phyloP scores from a whole-genome alignment of 2,888 invertebrate genomes.

The Tipula unca region DNA sequence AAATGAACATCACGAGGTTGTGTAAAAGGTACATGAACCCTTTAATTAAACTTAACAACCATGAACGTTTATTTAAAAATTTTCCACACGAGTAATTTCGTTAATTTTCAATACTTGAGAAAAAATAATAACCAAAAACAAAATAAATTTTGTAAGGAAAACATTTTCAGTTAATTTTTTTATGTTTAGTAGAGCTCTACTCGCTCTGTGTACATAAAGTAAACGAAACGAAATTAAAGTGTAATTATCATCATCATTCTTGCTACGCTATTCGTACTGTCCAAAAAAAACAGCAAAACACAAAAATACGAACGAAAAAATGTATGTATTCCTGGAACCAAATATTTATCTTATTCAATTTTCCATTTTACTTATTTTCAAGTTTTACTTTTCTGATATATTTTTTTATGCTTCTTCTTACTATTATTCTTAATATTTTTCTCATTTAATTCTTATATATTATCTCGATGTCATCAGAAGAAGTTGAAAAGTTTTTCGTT shows the following conservation, averaged over 20 bases:
- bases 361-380: neutral
- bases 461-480: neutral
- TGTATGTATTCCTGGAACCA: neutral
- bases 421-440: neutral
- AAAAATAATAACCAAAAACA: neutral
- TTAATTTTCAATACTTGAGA: neutral
- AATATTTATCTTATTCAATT: neutral
- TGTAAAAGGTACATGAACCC: neutral
- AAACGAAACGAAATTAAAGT: neutral
- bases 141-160: neutral
- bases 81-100: neutral
- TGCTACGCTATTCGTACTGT: neutral
- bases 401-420: neutral
- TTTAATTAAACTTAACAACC: neutral
- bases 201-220: neutral
- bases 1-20: neutral
- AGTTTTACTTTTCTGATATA: neutral
- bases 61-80: neutral
- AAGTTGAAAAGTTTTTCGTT: neutral
- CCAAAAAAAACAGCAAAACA: neutral
- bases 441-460: neutral
- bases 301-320: neutral
- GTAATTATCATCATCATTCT: neutral
- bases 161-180: neutral
- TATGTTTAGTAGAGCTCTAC: neutral